A percentile compares a stretch with the other conserved stretches of the same genome.
Evolutionary conservation across 2,113 vertebrate genomes (phyloP).

Genomic region (Paradisaea rubra): DNA sequence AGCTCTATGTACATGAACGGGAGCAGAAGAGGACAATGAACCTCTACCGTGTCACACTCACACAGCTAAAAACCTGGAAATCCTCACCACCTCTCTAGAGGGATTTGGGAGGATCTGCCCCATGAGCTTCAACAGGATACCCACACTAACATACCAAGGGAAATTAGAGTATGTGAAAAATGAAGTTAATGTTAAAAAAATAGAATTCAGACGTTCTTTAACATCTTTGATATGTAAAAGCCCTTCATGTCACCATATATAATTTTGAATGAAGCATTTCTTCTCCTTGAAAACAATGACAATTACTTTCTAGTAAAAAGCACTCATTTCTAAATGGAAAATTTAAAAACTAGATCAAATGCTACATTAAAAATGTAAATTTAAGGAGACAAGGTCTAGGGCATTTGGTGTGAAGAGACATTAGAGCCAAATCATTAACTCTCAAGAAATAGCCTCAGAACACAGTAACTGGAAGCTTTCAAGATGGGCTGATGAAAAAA

Average conservation of each 20-base stretch:
- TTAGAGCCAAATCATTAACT: neutral
- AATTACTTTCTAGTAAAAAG: neutral
- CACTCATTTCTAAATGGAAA: neutral
- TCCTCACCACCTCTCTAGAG: neutral
- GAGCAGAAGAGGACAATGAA: neutral
- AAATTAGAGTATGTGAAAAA: neutral
- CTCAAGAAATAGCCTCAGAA: neutral
- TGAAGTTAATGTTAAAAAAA: neutral
- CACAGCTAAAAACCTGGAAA: neutral
- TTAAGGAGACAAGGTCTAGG: neutral
- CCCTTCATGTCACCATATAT: neutral
- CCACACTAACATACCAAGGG: neutral
- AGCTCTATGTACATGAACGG: neutral
- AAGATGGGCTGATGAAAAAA: neutral
- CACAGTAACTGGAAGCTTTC: neutral
- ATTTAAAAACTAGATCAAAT: neutral
- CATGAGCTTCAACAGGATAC: neutral
- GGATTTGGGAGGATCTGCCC: neutral
- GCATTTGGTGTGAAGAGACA: neutral
- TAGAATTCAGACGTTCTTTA: neutral
- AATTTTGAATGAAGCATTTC: neutral
- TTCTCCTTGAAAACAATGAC: neutral
- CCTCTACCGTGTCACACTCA: neutral
- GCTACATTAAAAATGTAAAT: neutral
- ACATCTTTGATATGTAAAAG: neutral